Evolutionary conservation across 23 tunicate genomes (phyloP).

Genomic region (Botrylloides violaceus): DNA sequence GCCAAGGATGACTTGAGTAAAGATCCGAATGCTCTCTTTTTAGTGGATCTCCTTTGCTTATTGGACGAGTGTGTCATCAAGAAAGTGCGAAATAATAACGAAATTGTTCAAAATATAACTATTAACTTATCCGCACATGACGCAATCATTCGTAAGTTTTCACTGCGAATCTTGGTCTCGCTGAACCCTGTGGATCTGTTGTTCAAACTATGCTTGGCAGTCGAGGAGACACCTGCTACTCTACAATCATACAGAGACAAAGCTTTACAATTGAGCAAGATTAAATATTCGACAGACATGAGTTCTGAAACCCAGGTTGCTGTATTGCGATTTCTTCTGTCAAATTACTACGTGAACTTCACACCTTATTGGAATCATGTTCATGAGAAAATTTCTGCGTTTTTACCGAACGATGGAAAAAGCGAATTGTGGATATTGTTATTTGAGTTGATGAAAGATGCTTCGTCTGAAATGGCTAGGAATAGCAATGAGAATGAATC

Average conservation of each 20-base stretch:
- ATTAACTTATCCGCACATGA: conserved; percentile 6
- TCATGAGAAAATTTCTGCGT: conserved; percentile 36
- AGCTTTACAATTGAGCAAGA: conserved; percentile 31
- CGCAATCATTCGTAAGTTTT: conserved; percentile 10
- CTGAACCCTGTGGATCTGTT: conserved; percentile 2
- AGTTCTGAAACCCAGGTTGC: conserved; percentile 5
- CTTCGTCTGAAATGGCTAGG: conserved; percentile 11
- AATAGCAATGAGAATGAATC: background rate
- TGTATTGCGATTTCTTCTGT: conserved; percentile 37
- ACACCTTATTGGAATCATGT: conserved; percentile 40
- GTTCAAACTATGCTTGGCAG: conserved; percentile 8
- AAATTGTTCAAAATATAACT: background rate
- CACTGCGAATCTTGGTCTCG: background rate
- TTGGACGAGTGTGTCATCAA: background rate
- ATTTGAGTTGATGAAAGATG: conserved; percentile 34
- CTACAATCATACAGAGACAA: conserved; percentile 31
- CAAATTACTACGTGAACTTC: conserved; percentile 60
- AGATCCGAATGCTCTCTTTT: background rate
- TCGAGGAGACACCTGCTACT: conserved; percentile 43
- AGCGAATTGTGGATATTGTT: conserved; percentile 53
- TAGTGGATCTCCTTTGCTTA: background rate
- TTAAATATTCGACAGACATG: conserved; percentile 20
- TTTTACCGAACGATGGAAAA: conserved; percentile 14
- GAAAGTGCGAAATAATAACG: background rate
- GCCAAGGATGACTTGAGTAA: background rate